Base-by-base conservation (phyloP, 2,797 vertebrate species). In the Tangara arthus region DNA sequence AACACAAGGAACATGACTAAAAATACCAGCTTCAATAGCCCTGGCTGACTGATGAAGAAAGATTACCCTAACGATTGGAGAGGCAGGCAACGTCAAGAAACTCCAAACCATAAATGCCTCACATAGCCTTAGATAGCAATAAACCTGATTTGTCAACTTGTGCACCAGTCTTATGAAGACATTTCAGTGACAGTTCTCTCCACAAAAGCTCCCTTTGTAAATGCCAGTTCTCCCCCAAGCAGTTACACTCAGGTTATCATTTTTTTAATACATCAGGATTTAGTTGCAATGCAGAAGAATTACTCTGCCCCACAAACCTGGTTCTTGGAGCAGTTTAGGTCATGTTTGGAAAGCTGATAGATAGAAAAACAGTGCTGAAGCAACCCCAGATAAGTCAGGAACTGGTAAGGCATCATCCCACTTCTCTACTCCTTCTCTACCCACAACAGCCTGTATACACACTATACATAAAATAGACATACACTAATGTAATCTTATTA, bases 1-100 rank as follows among this genome's bases (percentile, higher is more conserved):
- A 96, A 72, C 64, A 82, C 92, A 79, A 78, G 82, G 82, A 96
- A 91, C 90, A 80, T 87, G 65, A 90, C 91, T 95, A 57, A 95
- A 95, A 95, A 82, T 20, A 70, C 91, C 42, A 88, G 56, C 59
- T 93, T 95, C 90, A 80, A 42, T 68, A 91, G 88, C 76, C 71
- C 75, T 92, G 65, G 86, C 20, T 97, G 93, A 93, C 90, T 90
- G 94, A 96, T 89, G 89, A 95, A 94, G 91, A 97, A 94, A 91
- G 94, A 96, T 97, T 95, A 93, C 37, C 84, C 81, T 90, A 89
- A 96, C 17, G 87, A 87, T 23, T 76, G 66, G 69, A 73, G 80
- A 96, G 73, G 82, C 93, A 96, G 92, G 73, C 90, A 96, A 61
- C 11, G 60, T 92, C 84, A 89, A 95, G 96, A 96, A 94, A 52